Base-by-base conservation (phyloP, 2,113 vertebrate species). In the Bufo gargarizans region DNA sequence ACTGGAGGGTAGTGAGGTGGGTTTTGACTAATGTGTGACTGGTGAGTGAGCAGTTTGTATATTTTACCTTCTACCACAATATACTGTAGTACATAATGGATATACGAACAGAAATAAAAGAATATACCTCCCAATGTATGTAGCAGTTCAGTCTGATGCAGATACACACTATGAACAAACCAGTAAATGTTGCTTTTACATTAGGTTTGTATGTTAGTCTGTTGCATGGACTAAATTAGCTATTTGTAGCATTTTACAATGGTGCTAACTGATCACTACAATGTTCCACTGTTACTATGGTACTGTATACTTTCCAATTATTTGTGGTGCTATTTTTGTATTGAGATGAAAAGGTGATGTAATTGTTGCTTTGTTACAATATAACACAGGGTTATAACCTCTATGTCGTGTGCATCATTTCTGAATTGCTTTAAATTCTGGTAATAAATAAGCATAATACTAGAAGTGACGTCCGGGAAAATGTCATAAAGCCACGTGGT, bases 241-340 rank as follows among this genome's bases (percentile, higher is more conserved):
- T 55, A 56, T 83, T 20, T 89, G 81, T 89, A 89, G 58, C 72
- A 84, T 89, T 78, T 84, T 84, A 17, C 56, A 77, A 84, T 89
- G 90, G 87, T 87, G 71, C 90, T 90, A 91, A 92, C 92, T 87
- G 91, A 92, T 91, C 90, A 91, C 91, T 90, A 86, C 90, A 84
- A 90, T 92, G 93, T 94, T 94, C 95, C 97, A 95, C 72, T 77
- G 87, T 84, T 67, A 58, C 56, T 65, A 58, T 84, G 87, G 87
- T 89, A 93, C 91, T 90, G 90, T 91, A 94, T 93, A 84, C 56
- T 69, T 84, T 78, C 84, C 82, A 45, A 69, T 89, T 84, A 59
- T 82, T 82, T 88, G 94, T 94, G 96, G 96, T 98, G 97, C 96
- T 98, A 93, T 95, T 95, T 92, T 91, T 89, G 65, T 91, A 84